These are phyloP conservation scores for Lasioglossum malachurum DNA, from an alignment of 2,888 invertebrate genomes.

Conservation along the genomic window DNA sequence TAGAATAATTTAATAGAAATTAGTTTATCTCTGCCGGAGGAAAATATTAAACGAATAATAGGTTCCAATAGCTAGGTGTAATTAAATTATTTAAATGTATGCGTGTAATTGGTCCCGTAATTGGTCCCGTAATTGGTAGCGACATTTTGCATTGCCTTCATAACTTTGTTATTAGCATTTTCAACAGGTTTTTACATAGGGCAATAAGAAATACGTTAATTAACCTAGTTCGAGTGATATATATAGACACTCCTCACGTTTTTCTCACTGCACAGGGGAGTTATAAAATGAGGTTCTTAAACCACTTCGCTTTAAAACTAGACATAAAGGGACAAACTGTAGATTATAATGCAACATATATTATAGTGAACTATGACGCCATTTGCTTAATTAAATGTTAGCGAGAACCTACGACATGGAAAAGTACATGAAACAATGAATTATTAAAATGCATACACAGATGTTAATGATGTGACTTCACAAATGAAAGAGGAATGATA, in stretches of 20 bases:
- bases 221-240: constrained; percentile 59
- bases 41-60: too few species aligned
- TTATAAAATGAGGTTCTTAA: constrained; percentile 59
- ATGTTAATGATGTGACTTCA: too few species aligned
- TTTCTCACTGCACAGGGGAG: constrained; percentile 34
- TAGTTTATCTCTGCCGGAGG: too few species aligned
- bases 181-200: constrained; percentile 26
- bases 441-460: too few species aligned
- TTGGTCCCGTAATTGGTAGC: too few species aligned
- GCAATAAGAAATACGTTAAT: constrained; percentile 61
- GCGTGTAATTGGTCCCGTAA: too few species aligned
- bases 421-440: not conserved
- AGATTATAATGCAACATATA: constrained; percentile 13
- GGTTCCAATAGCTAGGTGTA: too few species aligned
- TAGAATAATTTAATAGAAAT: too few species aligned
- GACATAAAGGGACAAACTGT: constrained; percentile 52
- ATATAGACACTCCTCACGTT: constrained; percentile 50
- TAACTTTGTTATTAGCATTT: constrained; percentile 63
- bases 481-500: too few species aligned
- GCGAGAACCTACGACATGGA: not conserved
- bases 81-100: too few species aligned
- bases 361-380: not conserved
- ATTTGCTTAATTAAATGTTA: not conserved
- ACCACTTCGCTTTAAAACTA: constrained; percentile 55
- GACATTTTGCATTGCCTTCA: constrained; percentile 47